A percentile compares a stretch with the other conserved stretches of the same genome.
These are phyloP conservation scores for Harpalus rufipes DNA, from an alignment of 2,888 invertebrate species.

Conservation along the genomic window DNA sequence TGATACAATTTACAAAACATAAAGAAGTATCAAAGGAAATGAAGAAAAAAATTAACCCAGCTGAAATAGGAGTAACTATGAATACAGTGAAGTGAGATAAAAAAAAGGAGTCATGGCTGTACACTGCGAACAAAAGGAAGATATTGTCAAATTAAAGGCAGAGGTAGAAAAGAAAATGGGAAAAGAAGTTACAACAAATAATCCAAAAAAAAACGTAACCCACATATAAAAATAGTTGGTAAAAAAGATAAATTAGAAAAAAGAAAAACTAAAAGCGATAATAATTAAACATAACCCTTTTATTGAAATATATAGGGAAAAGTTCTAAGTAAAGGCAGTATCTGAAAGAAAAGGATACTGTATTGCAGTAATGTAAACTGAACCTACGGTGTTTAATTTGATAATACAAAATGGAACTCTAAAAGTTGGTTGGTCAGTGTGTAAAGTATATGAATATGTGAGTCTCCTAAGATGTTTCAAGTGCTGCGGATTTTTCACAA, in stretches of 20 bases:
- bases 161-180: constrained; percentile 45
- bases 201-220: constrained; percentile 18
- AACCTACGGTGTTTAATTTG: background rate
- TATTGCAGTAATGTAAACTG: constrained; percentile 8
- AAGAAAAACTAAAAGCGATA: constrained; percentile 22
- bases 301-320: constrained; percentile 12
- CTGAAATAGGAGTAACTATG: constrained; percentile 31
- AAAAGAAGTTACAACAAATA: constrained; percentile 33
- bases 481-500: constrained; percentile 32
- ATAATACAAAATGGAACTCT: background rate
- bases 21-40: no score
- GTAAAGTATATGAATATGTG: constrained; percentile 27
- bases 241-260: constrained; percentile 30
- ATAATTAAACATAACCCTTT: constrained; percentile 31
- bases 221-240: constrained; percentile 32
- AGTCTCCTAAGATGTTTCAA: constrained; percentile 21
- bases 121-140: constrained; percentile 26
- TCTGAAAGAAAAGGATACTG: background rate
- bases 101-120: background rate
- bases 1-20: constrained; percentile 4
- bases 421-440: constrained; percentile 37
- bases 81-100: constrained; percentile 9
- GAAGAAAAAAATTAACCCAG: constrained; percentile 19
- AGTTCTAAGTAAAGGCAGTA: constrained; percentile 16
- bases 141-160: constrained; percentile 32